A percentile compares a stretch with the other conserved stretches of the same genome.
phyloP scores from a whole-genome alignment of 2,888 invertebrate genomes.

The Ariolimax columbianus region DNA sequence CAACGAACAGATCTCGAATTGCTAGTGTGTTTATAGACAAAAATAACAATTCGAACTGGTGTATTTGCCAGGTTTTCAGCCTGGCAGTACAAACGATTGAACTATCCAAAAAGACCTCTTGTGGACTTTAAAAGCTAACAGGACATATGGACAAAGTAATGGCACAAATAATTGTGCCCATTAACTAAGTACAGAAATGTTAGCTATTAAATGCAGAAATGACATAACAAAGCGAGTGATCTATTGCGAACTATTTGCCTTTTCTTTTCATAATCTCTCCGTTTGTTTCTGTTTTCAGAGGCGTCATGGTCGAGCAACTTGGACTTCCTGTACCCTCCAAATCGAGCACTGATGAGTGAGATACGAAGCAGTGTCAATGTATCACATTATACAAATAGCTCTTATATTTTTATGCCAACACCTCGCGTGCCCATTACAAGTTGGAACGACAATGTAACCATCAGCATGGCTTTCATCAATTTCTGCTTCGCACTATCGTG shows the following conservation, averaged over 20 bases:
- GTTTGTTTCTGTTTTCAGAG: slow-evolving; percentile 81
- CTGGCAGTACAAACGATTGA: no score
- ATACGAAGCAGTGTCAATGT: slow-evolving; percentile 62
- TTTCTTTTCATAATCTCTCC: not conserved
- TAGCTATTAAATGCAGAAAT: no score
- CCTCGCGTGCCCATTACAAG: slow-evolving; percentile 51
- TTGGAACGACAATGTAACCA: slow-evolving; percentile 56
- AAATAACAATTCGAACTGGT: no score
- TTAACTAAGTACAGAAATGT: no score
- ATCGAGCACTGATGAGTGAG: slow-evolving; percentile 61
- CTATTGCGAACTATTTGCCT: not conserved
- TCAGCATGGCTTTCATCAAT: slow-evolving; percentile 88
- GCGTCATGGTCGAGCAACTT: slow-evolving; percentile 91
- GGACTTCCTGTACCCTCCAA: slow-evolving; percentile 83
- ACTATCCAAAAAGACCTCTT: no score
- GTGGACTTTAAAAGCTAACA: no score
- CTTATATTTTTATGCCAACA: slow-evolving; percentile 58
- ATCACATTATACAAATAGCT: slow-evolving; percentile 57
- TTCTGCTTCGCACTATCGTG: slow-evolving; percentile 88
- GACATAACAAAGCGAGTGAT: not conserved
- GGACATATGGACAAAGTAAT: no score
- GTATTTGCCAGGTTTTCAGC: no score
- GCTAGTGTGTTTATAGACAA: no score
- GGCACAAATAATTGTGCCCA: no score
- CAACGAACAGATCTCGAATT: no score